Percentiles rank a stretch among this genome's conserved stretches.
Conservation (phyloP, 2,888 invertebrate species). For the Blera fallax region DNA sequence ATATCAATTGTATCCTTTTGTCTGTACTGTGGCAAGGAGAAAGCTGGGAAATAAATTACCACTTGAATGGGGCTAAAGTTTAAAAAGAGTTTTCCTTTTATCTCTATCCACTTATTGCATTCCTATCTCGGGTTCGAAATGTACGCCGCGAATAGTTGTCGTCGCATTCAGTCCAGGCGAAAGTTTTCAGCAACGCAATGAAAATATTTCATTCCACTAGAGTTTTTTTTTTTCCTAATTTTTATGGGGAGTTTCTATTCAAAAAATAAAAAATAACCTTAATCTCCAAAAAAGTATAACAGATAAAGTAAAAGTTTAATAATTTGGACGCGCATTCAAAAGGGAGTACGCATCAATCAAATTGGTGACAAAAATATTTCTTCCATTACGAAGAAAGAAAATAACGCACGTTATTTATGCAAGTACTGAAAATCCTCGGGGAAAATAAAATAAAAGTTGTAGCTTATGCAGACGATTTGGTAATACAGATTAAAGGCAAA, state of each 20-base stretch:
- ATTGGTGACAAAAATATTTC: no score
- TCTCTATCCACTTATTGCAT: not conserved
- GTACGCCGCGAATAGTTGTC: not conserved
- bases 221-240: conserved; percentile 1
- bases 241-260: not conserved
- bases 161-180: not conserved
- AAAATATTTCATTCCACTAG: conserved; percentile 25
- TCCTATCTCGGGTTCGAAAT: not conserved
- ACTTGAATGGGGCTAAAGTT: conserved; percentile 44
- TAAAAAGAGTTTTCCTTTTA: conserved; percentile 6
- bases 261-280: not conserved
- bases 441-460: no score
- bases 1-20: conserved; percentile 66
- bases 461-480: no score
- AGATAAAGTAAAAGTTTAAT: conserved; percentile 1
- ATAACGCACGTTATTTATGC: no score
- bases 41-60: conserved; percentile 56
- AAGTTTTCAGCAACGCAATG: conserved; percentile 11
- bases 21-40: conserved; percentile 23
- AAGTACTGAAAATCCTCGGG: no score
- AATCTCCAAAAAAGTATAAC: not conserved
- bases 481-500: no score
- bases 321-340: not conserved
- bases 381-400: no score
- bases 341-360: no score